A percentile compares a stretch with the other conserved stretches of the same genome.
Conservation (phyloP, 2,113 vertebrate species). For the Circaetus gallicus region DNA sequence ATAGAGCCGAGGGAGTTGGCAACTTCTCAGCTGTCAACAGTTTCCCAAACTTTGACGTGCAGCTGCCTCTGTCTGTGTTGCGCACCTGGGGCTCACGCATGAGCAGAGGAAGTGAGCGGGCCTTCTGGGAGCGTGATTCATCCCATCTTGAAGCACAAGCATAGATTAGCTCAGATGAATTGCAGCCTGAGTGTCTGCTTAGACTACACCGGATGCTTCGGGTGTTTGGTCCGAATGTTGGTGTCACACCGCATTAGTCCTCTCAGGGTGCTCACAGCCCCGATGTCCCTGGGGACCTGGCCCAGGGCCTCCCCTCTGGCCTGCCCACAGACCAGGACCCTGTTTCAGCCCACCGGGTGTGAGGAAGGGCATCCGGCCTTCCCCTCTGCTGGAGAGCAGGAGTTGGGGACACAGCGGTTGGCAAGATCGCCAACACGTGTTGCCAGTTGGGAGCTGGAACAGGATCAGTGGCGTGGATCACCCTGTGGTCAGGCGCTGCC, state of each 20-base stretch:
- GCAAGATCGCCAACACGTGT: fast-evolving
- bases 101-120: fast-evolving
- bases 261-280: neutral
- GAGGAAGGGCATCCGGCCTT: neutral
- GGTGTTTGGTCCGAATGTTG: neutral
- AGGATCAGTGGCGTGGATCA: neutral
- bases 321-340: neutral
- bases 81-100: fast-evolving
- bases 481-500: neutral
- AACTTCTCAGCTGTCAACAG: neutral
- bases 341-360: neutral
- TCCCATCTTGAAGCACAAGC: neutral
- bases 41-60: neutral
- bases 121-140: neutral
- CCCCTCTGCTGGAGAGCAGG: neutral
- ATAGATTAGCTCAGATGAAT: neutral
- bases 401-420: fast-evolving
- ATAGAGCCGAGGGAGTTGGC: neutral
- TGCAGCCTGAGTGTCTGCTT: neutral
- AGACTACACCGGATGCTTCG: neutral
- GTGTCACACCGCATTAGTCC: neutral
- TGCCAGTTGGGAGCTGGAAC: neutral
- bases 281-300: neutral
- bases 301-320: fast-evolving
- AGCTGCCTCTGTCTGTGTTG: neutral